Percentiles rank a stretch among this genome's conserved stretches.
Conservation (phyloP, 2,888 invertebrate species). For the Drosophila niveifrons region DNA sequence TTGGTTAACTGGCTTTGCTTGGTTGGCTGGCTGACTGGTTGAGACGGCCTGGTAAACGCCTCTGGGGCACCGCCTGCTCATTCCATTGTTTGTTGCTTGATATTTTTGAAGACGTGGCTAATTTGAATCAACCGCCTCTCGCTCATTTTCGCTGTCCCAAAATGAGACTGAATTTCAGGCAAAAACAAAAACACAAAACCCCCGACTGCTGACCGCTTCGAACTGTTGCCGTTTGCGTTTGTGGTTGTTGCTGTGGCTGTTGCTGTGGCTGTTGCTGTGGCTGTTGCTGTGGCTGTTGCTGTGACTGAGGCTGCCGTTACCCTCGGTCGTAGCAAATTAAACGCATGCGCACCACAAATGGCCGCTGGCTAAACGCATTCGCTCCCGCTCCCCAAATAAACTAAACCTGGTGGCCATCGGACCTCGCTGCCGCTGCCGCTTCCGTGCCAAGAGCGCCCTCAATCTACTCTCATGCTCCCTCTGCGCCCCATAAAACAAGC, state of each 20-base stretch:
- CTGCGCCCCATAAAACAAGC: conserved; percentile 60
- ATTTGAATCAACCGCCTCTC: conserved; percentile 82
- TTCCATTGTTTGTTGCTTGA: conserved; percentile 80
- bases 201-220: background rate
- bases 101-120: conserved; percentile 79
- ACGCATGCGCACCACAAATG: conserved; percentile 71
- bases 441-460: conserved; percentile 60
- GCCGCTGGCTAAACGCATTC: conserved; percentile 59
- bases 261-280: conserved; percentile 8
- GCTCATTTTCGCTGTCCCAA: conserved; percentile 81
- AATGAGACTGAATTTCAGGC: conserved; percentile 67
- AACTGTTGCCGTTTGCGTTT: too few relatives aligned
- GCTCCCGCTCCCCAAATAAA: conserved; percentile 35
- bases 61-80: conserved; percentile 76
- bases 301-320: conserved; percentile 1
- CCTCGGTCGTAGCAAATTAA: conserved; percentile 65
- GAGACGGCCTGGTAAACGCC: conserved; percentile 73
- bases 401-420: conserved; percentile 56
- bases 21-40: conserved; percentile 28
- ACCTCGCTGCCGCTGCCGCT: conserved; percentile 63
- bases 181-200: conserved; percentile 15
- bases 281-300: conserved; percentile 7
- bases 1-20: conserved; percentile 5
- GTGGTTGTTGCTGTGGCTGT: conserved; percentile 1
- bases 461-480: background rate